phyloP scores from a whole-genome alignment of 2,797 vertebrate species.

The Heliangelus exortis region DNA sequence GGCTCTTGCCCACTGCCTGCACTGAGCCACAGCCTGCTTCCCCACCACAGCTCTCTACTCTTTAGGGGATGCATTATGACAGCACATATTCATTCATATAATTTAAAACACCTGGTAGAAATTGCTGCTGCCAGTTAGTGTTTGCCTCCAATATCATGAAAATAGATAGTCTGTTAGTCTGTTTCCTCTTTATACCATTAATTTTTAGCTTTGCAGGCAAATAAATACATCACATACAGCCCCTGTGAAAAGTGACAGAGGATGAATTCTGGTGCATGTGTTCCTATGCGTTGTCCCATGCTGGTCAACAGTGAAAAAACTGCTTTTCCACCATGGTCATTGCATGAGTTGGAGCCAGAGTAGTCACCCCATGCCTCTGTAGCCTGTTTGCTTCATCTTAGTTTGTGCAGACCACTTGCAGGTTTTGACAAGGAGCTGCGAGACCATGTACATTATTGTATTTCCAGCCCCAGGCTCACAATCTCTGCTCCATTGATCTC shows the following conservation, averaged over 20 bases:
- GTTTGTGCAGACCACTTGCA: not conserved
- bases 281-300: accelerated
- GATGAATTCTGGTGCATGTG: accelerated
- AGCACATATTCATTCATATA: not conserved
- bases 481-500: not conserved
- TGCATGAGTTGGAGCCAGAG: not conserved
- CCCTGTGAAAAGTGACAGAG: not conserved
- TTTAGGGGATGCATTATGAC: not conserved
- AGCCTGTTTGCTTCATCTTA: not conserved
- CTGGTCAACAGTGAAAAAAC: not conserved
- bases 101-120: not conserved
- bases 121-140: not conserved
- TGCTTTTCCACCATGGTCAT: accelerated
- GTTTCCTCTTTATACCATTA: not conserved
- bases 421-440: not conserved
- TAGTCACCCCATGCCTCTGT: not conserved
- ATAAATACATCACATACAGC: accelerated
- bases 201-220: not conserved
- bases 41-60: not conserved
- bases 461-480: not conserved
- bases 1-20: not conserved
- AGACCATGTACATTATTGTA: accelerated
- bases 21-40: not conserved
- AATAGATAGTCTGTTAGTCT: not conserved
- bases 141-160: not conserved